phyloP scores from a whole-genome alignment of 1,140 invertebrate species.

The Globodera rostochiensis region DNA sequence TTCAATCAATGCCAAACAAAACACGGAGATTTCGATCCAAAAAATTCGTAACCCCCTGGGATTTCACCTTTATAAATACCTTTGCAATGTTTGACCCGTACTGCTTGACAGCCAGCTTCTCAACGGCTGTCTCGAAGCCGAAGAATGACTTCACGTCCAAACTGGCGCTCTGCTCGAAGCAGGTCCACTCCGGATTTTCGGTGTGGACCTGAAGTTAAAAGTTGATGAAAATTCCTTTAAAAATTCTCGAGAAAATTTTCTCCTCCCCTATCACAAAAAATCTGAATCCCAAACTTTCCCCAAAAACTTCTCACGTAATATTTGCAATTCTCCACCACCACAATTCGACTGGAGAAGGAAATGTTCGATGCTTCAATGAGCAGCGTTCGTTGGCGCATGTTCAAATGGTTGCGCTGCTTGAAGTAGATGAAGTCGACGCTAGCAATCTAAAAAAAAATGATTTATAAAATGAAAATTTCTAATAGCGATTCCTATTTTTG shows the following conservation, averaged over 20 bases:
- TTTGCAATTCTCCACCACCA: slow-evolving; percentile 85
- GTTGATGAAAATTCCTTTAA: neutral
- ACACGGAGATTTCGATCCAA: no score
- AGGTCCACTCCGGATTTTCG: slow-evolving; percentile 92
- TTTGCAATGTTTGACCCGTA: slow-evolving; percentile 89
- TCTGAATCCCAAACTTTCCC: no score
- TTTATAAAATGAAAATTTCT: neutral
- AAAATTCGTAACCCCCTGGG: no score
- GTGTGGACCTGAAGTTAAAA: slow-evolving; percentile 78
- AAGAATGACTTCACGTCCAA: slow-evolving; percentile 95
- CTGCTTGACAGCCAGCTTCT: slow-evolving; percentile 95
- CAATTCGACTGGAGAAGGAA: slow-evolving; percentile 82
- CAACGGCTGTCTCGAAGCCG: slow-evolving; percentile 90
- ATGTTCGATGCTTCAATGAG: slow-evolving; percentile 92
- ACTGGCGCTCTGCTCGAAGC: slow-evolving; percentile 89
- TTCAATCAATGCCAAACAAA: no score
- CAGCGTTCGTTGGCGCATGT: slow-evolving; percentile 78
- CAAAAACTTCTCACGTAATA: slow-evolving; percentile 77
- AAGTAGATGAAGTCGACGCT: slow-evolving; percentile 90
- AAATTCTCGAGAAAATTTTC: slow-evolving; percentile 52
- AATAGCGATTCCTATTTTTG: no score
- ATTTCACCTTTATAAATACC: slow-evolving; percentile 67
- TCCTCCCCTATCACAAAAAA: no score
- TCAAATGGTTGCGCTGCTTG: slow-evolving; percentile 86
- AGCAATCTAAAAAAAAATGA: slow-evolving; percentile 76